phyloP scores from a whole-genome alignment of 2,888 invertebrate genomes.

The Mimumesa dahlbomi region DNA sequence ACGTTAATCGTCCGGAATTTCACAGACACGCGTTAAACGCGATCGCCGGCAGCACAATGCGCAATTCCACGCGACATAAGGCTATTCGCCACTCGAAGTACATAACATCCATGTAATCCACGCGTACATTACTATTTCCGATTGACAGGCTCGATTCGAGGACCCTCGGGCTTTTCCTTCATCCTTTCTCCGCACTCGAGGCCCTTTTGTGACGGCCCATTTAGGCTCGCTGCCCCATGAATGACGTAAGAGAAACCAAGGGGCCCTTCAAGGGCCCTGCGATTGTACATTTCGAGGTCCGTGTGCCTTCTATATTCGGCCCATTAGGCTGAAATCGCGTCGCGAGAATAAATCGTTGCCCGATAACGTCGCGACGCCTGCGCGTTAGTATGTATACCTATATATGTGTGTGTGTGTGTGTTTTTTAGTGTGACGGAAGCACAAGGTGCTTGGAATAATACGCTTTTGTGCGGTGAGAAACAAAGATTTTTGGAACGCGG shows the following conservation, averaged over 20 bases:
- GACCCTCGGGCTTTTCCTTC: slow-evolving; percentile 42
- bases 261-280: slow-evolving; percentile 54
- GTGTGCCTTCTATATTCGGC: slow-evolving; percentile 43
- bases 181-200: slow-evolving; percentile 34
- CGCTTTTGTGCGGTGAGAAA: too few relatives aligned
- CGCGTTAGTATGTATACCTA: not conserved
- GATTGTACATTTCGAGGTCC: slow-evolving; percentile 62
- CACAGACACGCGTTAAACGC: not conserved
- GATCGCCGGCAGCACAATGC: slow-evolving; percentile 27
- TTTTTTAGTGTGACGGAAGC: slow-evolving; percentile 1
- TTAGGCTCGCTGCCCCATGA: slow-evolving; percentile 31
- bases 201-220: slow-evolving; percentile 44
- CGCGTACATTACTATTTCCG: slow-evolving; percentile 46
- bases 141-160: slow-evolving; percentile 51
- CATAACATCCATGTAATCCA: slow-evolving; percentile 3
- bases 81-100: slow-evolving; percentile 32
- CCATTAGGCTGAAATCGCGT: slow-evolving; percentile 71
- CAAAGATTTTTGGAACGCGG: too few relatives aligned
- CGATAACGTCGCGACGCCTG: slow-evolving; percentile 9
- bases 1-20: too few relatives aligned
- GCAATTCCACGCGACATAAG: slow-evolving; percentile 41
- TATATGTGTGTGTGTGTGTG: too few relatives aligned
- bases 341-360: slow-evolving; percentile 64
- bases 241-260: slow-evolving; percentile 44
- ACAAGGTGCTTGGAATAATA: slow-evolving; percentile 1